These are phyloP conservation scores for Drosophila sulfurigaster DNA, from an alignment of 1,140 invertebrate genomes.

Conservation along the genomic window DNA sequence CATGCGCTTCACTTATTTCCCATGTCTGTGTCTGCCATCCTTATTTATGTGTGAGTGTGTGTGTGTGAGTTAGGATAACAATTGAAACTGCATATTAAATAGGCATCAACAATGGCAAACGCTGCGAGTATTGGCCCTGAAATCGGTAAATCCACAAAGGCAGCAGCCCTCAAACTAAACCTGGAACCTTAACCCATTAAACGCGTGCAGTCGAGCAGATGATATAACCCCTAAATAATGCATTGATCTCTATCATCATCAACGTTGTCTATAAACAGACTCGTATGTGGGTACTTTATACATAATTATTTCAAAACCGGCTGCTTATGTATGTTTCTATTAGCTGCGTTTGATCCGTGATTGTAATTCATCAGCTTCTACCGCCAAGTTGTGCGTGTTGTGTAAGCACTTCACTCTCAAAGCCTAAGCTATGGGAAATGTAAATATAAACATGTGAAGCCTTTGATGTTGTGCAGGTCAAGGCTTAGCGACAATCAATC, in stretches of 20 bases:
- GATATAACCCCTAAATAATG: constrained; percentile 43
- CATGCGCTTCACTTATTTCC: constrained; percentile 65
- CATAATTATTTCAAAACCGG: constrained; percentile 24
- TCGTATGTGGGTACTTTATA: constrained; percentile 23
- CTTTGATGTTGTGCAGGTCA: constrained; percentile 13
- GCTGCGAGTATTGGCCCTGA: constrained; percentile 14
- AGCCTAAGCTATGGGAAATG: not conserved
- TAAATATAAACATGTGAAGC: not conserved
- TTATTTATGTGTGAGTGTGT: constrained; percentile 2
- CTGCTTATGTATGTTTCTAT: constrained; percentile 16
- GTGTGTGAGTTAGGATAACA: constrained; percentile 53
- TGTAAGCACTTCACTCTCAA: constrained; percentile 2
- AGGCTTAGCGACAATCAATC: not conserved
- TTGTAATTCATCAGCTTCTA: constrained; percentile 3
- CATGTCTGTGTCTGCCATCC: constrained; percentile 11
- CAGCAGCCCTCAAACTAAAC: constrained; percentile 35
- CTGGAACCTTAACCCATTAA: constrained; percentile 35
- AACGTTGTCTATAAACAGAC: too few relatives aligned
- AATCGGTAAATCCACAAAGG: constrained; percentile 20
- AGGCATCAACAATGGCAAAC: constrained; percentile 39
- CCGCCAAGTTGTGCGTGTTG: not conserved
- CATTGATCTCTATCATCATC: constrained; percentile 39
- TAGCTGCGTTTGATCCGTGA: constrained; percentile 16
- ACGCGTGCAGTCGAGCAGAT: constrained; percentile 34
- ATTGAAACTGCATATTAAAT: constrained; percentile 76